Evolutionary conservation across 64 coral and sea anemone species (phyloP).

Genomic region (Actinia tenebrosa): DNA sequence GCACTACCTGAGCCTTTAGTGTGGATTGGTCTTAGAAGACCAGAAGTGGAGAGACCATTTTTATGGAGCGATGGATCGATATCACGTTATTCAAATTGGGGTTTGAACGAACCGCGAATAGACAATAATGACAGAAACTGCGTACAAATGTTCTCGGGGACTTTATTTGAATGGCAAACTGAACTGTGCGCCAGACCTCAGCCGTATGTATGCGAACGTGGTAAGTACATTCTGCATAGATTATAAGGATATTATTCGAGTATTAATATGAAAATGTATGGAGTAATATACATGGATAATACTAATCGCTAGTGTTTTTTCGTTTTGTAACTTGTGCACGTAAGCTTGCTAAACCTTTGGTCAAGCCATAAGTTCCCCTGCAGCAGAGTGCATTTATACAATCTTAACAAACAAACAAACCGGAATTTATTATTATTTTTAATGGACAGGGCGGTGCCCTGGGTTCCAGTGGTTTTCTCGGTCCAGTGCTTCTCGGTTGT

Average conservation of each 20-base stretch:
- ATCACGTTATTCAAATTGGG: not conserved
- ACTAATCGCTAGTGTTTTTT: not conserved
- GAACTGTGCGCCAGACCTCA: constrained; percentile 8
- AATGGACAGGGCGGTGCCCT: too few relatives aligned
- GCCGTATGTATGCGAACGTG: constrained; percentile 25
- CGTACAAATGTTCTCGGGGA: not conserved
- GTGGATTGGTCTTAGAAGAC: constrained; percentile 5
- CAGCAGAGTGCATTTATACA: too few relatives aligned
- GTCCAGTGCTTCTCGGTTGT: too few relatives aligned
- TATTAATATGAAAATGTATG: not conserved
- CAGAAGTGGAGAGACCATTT: not conserved
- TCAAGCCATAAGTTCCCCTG: too few relatives aligned
- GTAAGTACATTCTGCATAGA: not conserved
- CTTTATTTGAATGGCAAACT: constrained; percentile 16
- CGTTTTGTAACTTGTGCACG: not conserved
- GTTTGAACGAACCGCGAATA: not conserved
- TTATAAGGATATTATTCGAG: not conserved
- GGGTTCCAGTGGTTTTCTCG: too few relatives aligned
- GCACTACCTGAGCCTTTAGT: constrained; percentile 6
- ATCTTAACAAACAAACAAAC: too few relatives aligned
- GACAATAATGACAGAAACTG: not conserved
- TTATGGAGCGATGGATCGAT: constrained; percentile 9
- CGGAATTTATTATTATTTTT: too few relatives aligned
- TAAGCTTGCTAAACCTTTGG: too few relatives aligned
- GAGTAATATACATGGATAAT: not conserved